Base-by-base conservation (phyloP, 2,888 invertebrate species). In the Rugalucina vietnamica region DNA sequence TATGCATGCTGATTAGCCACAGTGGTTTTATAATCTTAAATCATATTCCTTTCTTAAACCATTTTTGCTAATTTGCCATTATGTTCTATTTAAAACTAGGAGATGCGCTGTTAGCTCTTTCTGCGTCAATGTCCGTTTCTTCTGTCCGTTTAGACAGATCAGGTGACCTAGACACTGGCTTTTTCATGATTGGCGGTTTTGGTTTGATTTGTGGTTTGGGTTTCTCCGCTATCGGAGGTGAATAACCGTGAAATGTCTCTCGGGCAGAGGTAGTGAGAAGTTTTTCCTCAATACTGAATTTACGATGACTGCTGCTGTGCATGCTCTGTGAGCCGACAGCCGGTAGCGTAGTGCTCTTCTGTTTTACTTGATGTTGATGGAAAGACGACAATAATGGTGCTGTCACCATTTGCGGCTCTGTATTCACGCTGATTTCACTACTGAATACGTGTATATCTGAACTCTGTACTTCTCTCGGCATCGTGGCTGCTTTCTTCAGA, bases 181-280 rank as follows among this genome's bases (percentile, higher is more conserved):
- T 97, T 90, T 96, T 96, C 95, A 97, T 96, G 91, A 98, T 96
- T 91, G 97, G 96, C 24, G 98, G 98, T 95, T 98, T 98, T 76
- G 97, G 96, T 94, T 97, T 95, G 39, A 94, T 88, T 1, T 93
- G 93, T 27, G 94, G 93, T 86, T 94, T 95, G 21, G 94, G 92
- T 84, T 93, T 93, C 81, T 93, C 93, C 37, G 92, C 93, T 43
- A 93, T 91, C 21, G 93, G 93, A n/a, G 94, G 92, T 21, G 90
- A 88, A 21, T 86, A 82, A 12, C 36, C 49, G 24, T 72, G 73
- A 34, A 43, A 18, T 4, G 78, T 27, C 12, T 60, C 14, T 27
- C n/a, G 12, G 5, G 82, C 50, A 14, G 84, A 73, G 10, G 81
- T 79, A 71, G 74, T 76, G 21, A 72, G 32, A 18, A 82, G 78